Conservation (phyloP, 2,888 invertebrate genomes). For the Lycia hirtaria region DNA sequence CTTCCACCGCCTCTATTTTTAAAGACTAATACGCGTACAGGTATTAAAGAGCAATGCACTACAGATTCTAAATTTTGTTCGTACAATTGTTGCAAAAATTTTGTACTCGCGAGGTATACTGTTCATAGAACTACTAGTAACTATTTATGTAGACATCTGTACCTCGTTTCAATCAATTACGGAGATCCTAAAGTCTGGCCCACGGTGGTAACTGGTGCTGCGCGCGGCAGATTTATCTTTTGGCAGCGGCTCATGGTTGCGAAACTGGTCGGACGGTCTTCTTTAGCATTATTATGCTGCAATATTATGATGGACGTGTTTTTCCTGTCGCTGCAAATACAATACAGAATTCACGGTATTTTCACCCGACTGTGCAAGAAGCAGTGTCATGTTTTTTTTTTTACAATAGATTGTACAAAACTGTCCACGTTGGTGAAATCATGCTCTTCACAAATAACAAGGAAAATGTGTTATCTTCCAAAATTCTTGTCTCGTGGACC, state of each 20-base stretch:
- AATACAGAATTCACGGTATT: neutral
- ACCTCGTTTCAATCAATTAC: neutral
- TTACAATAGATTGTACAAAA: neutral
- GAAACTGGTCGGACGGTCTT: conserved; percentile 45
- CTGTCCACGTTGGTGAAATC: no score
- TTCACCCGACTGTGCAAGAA: no score
- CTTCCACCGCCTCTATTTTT: no score
- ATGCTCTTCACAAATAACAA: no score
- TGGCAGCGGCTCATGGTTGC: conserved; percentile 38
- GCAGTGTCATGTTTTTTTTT: neutral
- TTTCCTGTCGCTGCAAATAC: neutral
- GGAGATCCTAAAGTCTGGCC: conserved; percentile 1
- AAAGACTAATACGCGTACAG: no score
- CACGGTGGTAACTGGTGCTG: conserved; percentile 2
- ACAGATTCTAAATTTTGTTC: no score
- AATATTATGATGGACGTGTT: conserved; percentile 33
- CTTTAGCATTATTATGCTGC: conserved; percentile 45
- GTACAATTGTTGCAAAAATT: no score
- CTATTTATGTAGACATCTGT: conserved; percentile 13
- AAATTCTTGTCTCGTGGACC: no score
- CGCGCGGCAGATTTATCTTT: conserved; percentile 14
- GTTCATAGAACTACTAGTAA: no score
- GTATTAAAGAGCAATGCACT: no score
- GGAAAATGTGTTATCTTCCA: no score
- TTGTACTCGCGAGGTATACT: no score